Conservation (phyloP, 2,888 invertebrate genomes). For the Coremacera marginata region DNA sequence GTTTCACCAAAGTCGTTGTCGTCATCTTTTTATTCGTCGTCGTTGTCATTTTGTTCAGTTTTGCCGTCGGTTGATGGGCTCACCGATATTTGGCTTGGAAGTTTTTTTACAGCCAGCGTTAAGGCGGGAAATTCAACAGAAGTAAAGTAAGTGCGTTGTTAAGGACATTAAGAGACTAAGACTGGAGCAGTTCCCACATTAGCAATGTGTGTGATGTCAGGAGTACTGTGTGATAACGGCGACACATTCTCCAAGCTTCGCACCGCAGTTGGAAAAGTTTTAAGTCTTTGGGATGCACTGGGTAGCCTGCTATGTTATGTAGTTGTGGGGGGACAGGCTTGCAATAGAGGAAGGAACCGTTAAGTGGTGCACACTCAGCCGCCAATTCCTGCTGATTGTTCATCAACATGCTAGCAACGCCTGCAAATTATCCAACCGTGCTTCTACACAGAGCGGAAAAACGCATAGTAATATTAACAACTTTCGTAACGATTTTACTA, state of each 20-base stretch:
- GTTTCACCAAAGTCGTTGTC: slow-evolving; percentile 65
- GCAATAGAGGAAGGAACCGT: slow-evolving; percentile 54
- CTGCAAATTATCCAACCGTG: slow-evolving; percentile 44
- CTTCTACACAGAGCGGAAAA: too few species aligned
- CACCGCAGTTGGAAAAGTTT: not conserved
- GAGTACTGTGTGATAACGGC: not conserved
- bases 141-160: slow-evolving; percentile 24
- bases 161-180: slow-evolving; percentile 16
- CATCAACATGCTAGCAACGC: slow-evolving; percentile 50
- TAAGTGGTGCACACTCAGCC: slow-evolving; percentile 55
- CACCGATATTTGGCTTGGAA: not conserved
- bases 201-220: not conserved
- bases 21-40: slow-evolving; percentile 45
- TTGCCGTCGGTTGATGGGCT: not conserved
- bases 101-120: not conserved
- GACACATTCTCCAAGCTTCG: not conserved
- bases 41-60: slow-evolving; percentile 38
- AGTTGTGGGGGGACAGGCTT: too few species aligned
- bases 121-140: slow-evolving; percentile 10
- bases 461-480: too few species aligned
- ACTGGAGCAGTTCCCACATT: not conserved
- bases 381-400: slow-evolving; percentile 51
- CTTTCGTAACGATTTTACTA: too few species aligned
- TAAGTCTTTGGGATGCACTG: too few species aligned
- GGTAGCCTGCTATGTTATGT: too few species aligned